A percentile compares a stretch with the other conserved stretches of the same genome.
Conservation (phyloP, 2,888 invertebrate genomes). For the Tridacna crocea region DNA sequence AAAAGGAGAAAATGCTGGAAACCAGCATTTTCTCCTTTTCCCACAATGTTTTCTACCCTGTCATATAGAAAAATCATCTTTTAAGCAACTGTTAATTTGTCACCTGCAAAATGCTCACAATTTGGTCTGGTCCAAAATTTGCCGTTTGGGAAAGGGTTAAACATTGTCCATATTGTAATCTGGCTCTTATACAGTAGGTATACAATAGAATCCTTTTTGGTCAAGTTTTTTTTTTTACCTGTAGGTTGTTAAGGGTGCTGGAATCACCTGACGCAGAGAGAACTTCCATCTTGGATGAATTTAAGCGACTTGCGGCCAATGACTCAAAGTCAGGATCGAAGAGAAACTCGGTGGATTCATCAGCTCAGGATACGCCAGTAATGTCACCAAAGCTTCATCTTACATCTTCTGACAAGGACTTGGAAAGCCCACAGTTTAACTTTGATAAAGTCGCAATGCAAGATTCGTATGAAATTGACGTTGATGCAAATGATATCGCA, state of each 20-base stretch:
- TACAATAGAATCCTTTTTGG: too few relatives aligned
- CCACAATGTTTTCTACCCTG: not conserved
- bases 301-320: slow-evolving; percentile 36
- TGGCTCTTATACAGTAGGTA: too few relatives aligned
- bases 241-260: slow-evolving; percentile 38
- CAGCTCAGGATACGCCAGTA: not conserved
- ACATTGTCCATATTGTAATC: not conserved
- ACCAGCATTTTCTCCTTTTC: not conserved
- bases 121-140: too few relatives aligned
- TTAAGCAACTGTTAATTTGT: too few relatives aligned
- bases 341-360: slow-evolving; percentile 7
- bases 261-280: slow-evolving; percentile 56
- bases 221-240: not conserved
- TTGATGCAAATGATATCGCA: slow-evolving; percentile 43
- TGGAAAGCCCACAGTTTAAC: slow-evolving; percentile 21
- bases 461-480: slow-evolving; percentile 28
- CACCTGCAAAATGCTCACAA: too few relatives aligned
- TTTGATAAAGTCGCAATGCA: slow-evolving; percentile 13
- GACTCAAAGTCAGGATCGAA: slow-evolving; percentile 5
- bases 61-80: too few relatives aligned
- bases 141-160: too few relatives aligned
- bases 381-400: slow-evolving; percentile 23
- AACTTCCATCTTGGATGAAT: slow-evolving; percentile 52
- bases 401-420: slow-evolving; percentile 17
- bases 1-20: not conserved